Base-by-base conservation (phyloP, 2,797 vertebrate genomes). In the Aselliscus stoliczkanus region DNA sequence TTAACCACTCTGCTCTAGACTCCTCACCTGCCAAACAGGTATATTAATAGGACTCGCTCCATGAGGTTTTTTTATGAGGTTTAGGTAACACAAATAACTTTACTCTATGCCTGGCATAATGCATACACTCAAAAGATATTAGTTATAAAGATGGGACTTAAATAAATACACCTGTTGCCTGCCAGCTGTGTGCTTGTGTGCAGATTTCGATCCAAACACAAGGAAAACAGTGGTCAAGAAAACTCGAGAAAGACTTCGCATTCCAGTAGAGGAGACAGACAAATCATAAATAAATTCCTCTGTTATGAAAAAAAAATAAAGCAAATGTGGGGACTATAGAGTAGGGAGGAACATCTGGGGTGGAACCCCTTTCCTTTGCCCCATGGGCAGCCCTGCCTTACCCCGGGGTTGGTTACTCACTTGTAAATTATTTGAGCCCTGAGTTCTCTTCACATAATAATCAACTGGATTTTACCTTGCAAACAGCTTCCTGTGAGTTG, bases 161-260 rank as follows among this genome's bases (percentile, higher is more conserved):
- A 94, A 60, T 83, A 70, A 52, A 67, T 65, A 12, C 11, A 37
- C 34, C 6, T 62, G 34, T 12, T 76, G 14, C 4, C 8, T 15
- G 37, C 50, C n/a, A 5, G 34, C n/a, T 31, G 4, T 4, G 15
- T 1, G 5, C 29, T 29, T 31, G 4, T 4, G 15, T 1, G 5
- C 29, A 82, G 86, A 13, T 23, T n/a, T 39, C 31, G 3, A 44
- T 44, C 72, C 50, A 75, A 44, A 31, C 37, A 54, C 3, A 1
- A 42, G 50, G 72, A 8, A 65, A 2, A 39, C 0, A 82, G 14
- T 12, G 50, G 15, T 42, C 23, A 37, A 73, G 52, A 72, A 89
- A 93, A 50, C 15, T 54, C 0, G 2, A 21, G 14, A 31, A 39
- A 39, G 60, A 44, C 37, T 42, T 23, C n/a, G 54, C 14, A 56